Evolutionary conservation across 2,888 invertebrate species (phyloP), one percentile per base, ranked within the genome.

Genomic region (Eubasilissa splendida): DNA sequence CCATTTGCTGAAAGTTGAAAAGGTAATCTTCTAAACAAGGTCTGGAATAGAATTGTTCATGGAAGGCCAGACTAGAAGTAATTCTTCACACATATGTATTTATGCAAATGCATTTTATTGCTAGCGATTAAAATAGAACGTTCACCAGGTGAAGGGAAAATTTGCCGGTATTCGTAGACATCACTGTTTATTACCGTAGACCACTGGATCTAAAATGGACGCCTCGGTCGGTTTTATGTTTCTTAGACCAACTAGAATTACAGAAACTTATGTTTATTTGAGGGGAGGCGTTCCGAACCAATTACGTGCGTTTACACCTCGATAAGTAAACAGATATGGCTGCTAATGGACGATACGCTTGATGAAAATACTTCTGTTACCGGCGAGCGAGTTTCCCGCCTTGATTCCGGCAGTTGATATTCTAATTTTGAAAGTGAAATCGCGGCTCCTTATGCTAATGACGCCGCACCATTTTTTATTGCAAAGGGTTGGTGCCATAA

Each of bases 291-390:
- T 75, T 79, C 53, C 31, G 52, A 52, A 54, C 79, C 79, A 79
- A 74, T 79, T 79, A 79, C 65, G 70, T 74, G 65, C 79, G 74
- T 74, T 79, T 79, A 79, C 74, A 79, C 74, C 78, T 78, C 33
- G 65, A 73, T 65, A 63, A 52, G 58, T 77, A 78, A 78, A 71
- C 71, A 78, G 78, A 78, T 78, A 78, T 74, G 59, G 42, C 71
- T 33, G 12, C 71, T 53, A 56, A 71, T 71, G 54, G 56, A 9
- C 22, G 74, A 74, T 14, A 74, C 74, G 74, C 74, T 14, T 50
- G 58, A 74, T 59, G 59, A 33, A 59, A 74, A 74, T 52, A 59
- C 22, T 31, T n/a, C 58, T n/a, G 58, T 58, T 58, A 14, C 14
- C 59, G 50, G 58, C 74, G 8, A 14, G 42, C 50, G 42, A 42